Evolutionary conservation across 2,797 vertebrate species (phyloP).

Genomic region (Spheniscus humboldti): DNA sequence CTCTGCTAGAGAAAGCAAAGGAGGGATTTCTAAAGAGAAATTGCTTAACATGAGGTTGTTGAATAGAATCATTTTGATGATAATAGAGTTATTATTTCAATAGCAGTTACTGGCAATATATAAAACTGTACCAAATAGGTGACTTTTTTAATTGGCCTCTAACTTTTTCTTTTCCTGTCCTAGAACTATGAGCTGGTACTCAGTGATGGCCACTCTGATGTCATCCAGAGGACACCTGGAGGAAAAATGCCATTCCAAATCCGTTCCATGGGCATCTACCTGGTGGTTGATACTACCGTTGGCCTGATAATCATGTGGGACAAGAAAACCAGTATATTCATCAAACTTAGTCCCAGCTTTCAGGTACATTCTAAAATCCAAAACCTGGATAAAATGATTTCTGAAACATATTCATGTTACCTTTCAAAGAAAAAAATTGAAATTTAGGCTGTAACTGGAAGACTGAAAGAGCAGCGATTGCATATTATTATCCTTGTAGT

Average conservation of each 20-base stretch:
- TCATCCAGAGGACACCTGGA: slow-evolving; percentile 71
- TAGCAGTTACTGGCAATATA: neutral
- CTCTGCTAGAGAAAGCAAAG: neutral
- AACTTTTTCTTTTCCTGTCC: neutral
- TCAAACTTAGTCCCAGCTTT: slow-evolving; percentile 81
- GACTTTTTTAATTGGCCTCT: neutral
- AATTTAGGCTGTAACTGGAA: neutral
- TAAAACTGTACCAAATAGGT: neutral
- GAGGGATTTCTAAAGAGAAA: neutral
- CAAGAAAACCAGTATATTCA: slow-evolving; percentile 86
- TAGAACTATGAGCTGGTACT: slow-evolving; percentile 86
- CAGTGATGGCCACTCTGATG: slow-evolving; percentile 76
- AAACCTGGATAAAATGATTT: neutral
- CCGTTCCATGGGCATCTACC: slow-evolving; percentile 84
- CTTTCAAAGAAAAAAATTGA: neutral
- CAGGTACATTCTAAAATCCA: slow-evolving; percentile 72
- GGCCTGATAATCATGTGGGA: slow-evolving; percentile 91
- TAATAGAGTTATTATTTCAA: neutral
- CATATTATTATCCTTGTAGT: neutral
- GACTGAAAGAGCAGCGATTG: neutral
- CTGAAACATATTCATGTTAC: neutral
- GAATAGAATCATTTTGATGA: neutral
- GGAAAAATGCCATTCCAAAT: slow-evolving; percentile 73
- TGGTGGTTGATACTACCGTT: slow-evolving; percentile 76
- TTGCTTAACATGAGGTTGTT: neutral